These are phyloP conservation scores for Basileuterus tristriatus DNA, from an alignment of 2,797 vertebrate genomes.

Conservation along the genomic window DNA sequence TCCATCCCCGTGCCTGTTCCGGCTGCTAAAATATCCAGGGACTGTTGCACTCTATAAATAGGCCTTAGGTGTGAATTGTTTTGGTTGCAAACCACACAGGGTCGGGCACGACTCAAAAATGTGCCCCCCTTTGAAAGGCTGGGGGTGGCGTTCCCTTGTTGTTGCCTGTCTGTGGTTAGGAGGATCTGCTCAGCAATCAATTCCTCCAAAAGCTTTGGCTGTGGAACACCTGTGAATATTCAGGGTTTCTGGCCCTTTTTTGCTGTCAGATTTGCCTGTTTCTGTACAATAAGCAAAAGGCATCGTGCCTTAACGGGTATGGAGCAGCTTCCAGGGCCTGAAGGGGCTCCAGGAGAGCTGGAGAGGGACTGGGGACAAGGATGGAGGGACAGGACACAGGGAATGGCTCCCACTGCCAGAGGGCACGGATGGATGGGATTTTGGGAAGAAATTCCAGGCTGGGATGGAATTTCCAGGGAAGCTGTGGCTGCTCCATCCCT, in stretches of 20 bases:
- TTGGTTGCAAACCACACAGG: slow-evolving; percentile 27
- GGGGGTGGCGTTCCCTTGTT: neutral
- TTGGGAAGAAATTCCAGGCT: neutral
- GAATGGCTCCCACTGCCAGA: neutral
- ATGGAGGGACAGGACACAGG: neutral
- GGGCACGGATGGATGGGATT: neutral
- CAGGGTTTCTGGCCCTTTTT: neutral
- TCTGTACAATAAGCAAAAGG: neutral
- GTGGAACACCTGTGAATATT: neutral
- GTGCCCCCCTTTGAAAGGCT: neutral
- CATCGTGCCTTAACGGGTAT: accelerated
- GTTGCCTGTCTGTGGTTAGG: accelerated
- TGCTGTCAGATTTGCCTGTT: accelerated
- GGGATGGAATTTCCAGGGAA: neutral
- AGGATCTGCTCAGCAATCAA: neutral
- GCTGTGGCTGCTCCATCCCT: neutral
- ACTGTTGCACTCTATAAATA: slow-evolving; percentile 51
- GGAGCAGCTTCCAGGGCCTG: neutral
- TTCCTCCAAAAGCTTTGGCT: neutral
- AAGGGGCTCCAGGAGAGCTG: neutral
- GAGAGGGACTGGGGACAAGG: neutral
- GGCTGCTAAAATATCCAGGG: slow-evolving; percentile 42
- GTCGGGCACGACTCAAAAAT: neutral
- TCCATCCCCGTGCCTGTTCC: slow-evolving; percentile 26
- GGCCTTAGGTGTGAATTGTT: slow-evolving; percentile 55